A percentile compares a stretch with the other conserved stretches of the same genome.
Evolutionary conservation across 2,113 vertebrate genomes (phyloP).

Genomic region (Spheniscus mendiculus): DNA sequence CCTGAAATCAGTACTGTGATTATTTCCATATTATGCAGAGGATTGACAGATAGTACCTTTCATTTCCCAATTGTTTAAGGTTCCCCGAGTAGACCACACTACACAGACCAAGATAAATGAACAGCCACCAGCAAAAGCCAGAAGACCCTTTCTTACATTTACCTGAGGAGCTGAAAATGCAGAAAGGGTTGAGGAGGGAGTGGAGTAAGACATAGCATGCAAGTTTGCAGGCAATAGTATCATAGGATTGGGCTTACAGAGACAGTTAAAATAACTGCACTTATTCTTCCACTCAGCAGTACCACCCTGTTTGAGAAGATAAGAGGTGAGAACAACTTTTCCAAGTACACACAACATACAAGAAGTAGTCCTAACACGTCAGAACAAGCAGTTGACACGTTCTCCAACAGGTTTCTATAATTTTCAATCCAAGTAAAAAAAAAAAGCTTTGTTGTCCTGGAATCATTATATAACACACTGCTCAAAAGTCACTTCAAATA

Average conservation of each 20-base stretch:
- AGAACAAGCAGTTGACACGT: not conserved
- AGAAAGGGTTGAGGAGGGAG: not conserved
- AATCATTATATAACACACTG: not conserved
- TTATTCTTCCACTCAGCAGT: not conserved
- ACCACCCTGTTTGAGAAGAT: not conserved
- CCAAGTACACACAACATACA: not conserved
- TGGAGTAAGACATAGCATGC: not conserved
- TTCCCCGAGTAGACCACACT: not conserved
- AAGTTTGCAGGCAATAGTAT: not conserved
- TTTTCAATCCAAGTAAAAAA: not conserved
- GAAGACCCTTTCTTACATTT: not conserved
- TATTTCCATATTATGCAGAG: not conserved
- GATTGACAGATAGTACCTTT: not conserved
- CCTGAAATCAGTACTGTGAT: not conserved
- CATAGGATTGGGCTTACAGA: not conserved
- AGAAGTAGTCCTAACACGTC: not conserved
- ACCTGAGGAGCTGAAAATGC: not conserved
- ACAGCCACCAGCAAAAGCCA: not conserved
- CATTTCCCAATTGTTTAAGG: not conserved
- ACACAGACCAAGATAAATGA: not conserved
- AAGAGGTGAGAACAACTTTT: constrained; percentile 41
- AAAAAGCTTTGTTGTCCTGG: not conserved
- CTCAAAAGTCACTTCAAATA: not conserved
- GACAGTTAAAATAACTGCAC: constrained; percentile 3
- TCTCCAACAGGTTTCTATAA: not conserved